Evolutionary conservation across 2,797 vertebrate species (phyloP), one percentile per base, ranked within the genome.

Genomic region (Etheostoma perlongum): DNA sequence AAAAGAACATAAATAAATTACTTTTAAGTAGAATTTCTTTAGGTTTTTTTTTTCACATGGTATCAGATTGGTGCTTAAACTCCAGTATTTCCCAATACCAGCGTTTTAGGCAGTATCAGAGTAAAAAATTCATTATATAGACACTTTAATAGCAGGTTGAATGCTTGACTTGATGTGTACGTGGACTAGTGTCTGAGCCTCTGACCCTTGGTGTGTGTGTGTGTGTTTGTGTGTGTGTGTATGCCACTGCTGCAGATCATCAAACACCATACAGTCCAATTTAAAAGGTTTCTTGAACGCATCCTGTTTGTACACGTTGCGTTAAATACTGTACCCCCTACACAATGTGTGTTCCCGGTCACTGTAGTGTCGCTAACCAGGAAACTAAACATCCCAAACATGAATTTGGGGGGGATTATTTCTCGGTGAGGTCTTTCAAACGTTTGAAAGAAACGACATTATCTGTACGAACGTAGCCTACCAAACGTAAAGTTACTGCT

Each of bases 241-340:
- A 3, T 11, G 36, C 36, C 14, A 9, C 30, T 40, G 58, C 40
- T 61, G 21, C 33, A 25, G 4, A 1, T 61, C 44, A 36, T 7
- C 3, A 48, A 25, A 42, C 21, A 25, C 21, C 25, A n/a, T 30
- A 21, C 55, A 23, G 5, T 30, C n/a, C 12, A 27, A 23, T 54
- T 51, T 21, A 5, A 47, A 30, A 16, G 5, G 18, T 5, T 72
- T 30, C 23, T 4, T 44, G 19, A 15, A 48, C 33, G 18, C 23
- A 40, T 73, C 47, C 40, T 21, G 51, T 16, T 13, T 8, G 25
- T 66, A 66, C 27, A 49, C 74, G 74, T 33, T 58, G 23, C 14
- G 18, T 19, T 53, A 3, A 44, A 27, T 23, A 7, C 19, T 48
- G 53, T 12, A 36, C 2, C 36, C n/a, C 23, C 0, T 3, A 8